These are phyloP conservation scores for Mugil cephalus DNA, from an alignment of 2,113 vertebrate genomes.

Conservation along the genomic window DNA sequence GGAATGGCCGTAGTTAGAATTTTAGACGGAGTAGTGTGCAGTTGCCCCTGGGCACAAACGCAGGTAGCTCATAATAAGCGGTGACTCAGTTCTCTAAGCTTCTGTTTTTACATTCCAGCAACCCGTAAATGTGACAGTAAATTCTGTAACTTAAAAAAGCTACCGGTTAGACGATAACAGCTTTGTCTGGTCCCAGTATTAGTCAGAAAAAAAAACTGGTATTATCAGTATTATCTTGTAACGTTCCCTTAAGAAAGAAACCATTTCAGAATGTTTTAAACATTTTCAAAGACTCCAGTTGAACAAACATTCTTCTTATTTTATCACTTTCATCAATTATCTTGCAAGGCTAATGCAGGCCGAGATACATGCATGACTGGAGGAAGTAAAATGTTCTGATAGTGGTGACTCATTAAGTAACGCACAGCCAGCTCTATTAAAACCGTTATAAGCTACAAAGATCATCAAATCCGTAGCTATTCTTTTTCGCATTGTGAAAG, in stretches of 20 bases:
- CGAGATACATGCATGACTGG: too few species aligned
- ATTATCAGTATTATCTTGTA: background rate
- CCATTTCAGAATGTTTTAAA: background rate
- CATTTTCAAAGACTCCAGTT: background rate
- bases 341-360: background rate
- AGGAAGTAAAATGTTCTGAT: background rate
- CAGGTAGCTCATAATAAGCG: conserved; percentile 27
- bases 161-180: background rate
- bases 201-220: background rate
- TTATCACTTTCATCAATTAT: background rate
- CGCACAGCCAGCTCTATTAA: background rate
- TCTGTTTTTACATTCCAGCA: conserved; percentile 4
- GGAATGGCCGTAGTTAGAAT: conserved; percentile 23
- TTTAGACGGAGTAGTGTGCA: background rate
- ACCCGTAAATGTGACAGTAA: background rate
- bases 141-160: background rate
- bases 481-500: background rate
- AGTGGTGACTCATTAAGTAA: background rate
- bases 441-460: background rate
- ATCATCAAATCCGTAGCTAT: background rate
- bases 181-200: conserved; percentile 2
- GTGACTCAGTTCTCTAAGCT: conserved; percentile 10
- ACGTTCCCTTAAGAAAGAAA: background rate
- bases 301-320: background rate
- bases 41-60: conserved; percentile 8